Evolutionary conservation across 2,888 invertebrate genomes (phyloP).

Genomic region (Pasiphila rectangulata): DNA sequence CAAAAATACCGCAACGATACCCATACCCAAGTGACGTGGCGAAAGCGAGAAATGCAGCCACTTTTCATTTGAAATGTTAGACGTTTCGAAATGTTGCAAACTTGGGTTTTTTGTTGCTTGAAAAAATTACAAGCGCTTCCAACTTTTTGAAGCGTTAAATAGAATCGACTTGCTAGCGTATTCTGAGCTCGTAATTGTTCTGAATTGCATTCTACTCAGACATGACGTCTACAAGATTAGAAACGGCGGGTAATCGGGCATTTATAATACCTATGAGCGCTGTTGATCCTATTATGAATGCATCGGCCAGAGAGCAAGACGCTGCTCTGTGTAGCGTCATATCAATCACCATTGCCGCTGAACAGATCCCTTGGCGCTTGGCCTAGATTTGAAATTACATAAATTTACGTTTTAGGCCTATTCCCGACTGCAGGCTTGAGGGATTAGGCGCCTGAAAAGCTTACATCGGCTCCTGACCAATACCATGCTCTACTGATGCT

Average conservation of each 20-base stretch:
- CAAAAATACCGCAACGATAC: slow-evolving; percentile 40
- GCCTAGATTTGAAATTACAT: slow-evolving; percentile 79
- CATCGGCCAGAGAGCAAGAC: slow-evolving; percentile 55
- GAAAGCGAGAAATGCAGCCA: slow-evolving; percentile 24
- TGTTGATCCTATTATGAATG: slow-evolving; percentile 57
- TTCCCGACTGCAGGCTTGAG: slow-evolving; percentile 59
- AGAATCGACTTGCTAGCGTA: neutral
- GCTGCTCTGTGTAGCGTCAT: slow-evolving; percentile 65
- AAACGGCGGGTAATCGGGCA: slow-evolving; percentile 18
- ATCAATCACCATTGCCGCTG: slow-evolving; percentile 77
- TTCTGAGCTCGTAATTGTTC: neutral
- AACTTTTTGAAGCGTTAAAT: neutral
- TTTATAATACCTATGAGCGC: slow-evolving; percentile 26
- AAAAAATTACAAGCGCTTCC: slow-evolving; percentile 4
- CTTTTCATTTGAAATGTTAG: slow-evolving; percentile 26
- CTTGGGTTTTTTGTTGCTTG: slow-evolving; percentile 6
- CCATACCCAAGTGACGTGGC: slow-evolving; percentile 29
- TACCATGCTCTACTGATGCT: slow-evolving; percentile 65
- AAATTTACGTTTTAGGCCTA: slow-evolving; percentile 77
- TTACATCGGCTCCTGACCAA: slow-evolving; percentile 66
- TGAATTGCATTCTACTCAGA: neutral
- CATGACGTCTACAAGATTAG: slow-evolving; percentile 21
- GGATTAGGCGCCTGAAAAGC: slow-evolving; percentile 71
- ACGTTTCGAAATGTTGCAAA: slow-evolving; percentile 18
- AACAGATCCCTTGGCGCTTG: slow-evolving; percentile 79